A percentile compares a stretch with the other conserved stretches of the same genome.
These are phyloP conservation scores for Myotis myotis DNA, from an alignment of 2,797 vertebrate genomes.

Conservation along the genomic window DNA sequence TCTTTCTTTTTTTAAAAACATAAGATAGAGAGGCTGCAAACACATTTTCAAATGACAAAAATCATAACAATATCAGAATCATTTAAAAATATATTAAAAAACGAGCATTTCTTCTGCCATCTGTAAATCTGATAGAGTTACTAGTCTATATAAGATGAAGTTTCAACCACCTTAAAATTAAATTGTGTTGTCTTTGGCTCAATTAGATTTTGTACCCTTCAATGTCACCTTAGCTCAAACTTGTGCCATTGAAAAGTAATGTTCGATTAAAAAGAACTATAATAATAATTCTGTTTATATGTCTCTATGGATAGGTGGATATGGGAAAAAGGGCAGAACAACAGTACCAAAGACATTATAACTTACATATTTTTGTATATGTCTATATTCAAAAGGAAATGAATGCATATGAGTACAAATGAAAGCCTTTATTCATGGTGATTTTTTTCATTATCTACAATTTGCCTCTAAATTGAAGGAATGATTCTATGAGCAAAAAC, in stretches of 20 bases:
- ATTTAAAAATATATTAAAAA: not conserved
- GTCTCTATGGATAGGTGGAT: not conserved
- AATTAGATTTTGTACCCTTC: not conserved
- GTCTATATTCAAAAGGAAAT: not conserved
- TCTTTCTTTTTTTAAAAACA: not conserved
- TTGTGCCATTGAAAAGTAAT: not conserved
- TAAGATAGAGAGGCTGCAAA: not conserved
- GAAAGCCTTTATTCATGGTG: not conserved
- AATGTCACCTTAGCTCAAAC: not conserved
- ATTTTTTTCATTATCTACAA: slow-evolving; percentile 33
- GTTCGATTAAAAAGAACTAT: not conserved
- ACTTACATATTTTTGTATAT: not conserved
- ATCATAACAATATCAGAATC: not conserved
- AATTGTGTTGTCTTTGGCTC: not conserved
- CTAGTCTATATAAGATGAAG: not conserved
- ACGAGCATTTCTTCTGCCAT: not conserved
- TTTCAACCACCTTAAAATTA: not conserved
- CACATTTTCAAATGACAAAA: not conserved
- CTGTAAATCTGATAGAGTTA: not conserved
- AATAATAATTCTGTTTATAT: not conserved
- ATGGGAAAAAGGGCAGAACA: not conserved
- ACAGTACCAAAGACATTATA: not conserved
- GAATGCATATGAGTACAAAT: not conserved
- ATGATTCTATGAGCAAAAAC: slow-evolving; percentile 38
- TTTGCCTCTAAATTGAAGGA: slow-evolving; percentile 5